These are phyloP conservation scores for Vulpes vulpes DNA, from an alignment of 2,113 vertebrate genomes.

Conservation along the genomic window DNA sequence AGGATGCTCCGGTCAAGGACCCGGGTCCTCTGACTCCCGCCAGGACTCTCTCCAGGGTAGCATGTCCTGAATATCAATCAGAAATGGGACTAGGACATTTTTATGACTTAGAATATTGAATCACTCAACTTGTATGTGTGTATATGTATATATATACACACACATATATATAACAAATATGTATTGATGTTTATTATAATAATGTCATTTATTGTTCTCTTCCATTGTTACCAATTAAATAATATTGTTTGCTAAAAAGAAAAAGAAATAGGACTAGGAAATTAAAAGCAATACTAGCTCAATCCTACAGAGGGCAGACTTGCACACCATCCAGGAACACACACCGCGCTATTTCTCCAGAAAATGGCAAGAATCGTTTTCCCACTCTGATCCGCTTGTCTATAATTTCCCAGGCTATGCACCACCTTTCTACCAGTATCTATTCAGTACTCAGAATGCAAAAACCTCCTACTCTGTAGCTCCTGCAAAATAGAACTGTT, in stretches of 20 bases:
- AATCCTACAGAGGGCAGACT: conserved; percentile 74
- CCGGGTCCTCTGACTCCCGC: not conserved
- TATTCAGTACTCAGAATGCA: not conserved
- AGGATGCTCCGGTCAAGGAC: not conserved
- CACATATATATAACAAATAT: too few relatives aligned
- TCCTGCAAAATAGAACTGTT: not conserved
- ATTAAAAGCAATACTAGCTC: conserved; percentile 44
- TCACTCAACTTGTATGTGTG: too few relatives aligned
- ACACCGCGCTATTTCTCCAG: fast-evolving
- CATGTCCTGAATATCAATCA: not conserved
- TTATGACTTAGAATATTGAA: too few relatives aligned
- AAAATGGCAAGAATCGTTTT: not conserved
- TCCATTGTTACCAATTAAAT: too few relatives aligned
- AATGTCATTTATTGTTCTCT: too few relatives aligned
- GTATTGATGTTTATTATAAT: too few relatives aligned
- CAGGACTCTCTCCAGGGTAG: not conserved
- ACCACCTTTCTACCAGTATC: not conserved
- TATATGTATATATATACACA: too few relatives aligned
- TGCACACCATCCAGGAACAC: not conserved
- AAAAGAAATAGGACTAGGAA: not conserved
- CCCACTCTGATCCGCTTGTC: not conserved
- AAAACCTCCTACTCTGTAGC: not conserved
- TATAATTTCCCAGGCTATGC: not conserved
- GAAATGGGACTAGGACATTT: not conserved
- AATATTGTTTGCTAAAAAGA: too few relatives aligned